These are phyloP conservation scores for Hycleus phaleratus DNA, from an alignment of 1,140 invertebrate species.

Conservation along the genomic window DNA sequence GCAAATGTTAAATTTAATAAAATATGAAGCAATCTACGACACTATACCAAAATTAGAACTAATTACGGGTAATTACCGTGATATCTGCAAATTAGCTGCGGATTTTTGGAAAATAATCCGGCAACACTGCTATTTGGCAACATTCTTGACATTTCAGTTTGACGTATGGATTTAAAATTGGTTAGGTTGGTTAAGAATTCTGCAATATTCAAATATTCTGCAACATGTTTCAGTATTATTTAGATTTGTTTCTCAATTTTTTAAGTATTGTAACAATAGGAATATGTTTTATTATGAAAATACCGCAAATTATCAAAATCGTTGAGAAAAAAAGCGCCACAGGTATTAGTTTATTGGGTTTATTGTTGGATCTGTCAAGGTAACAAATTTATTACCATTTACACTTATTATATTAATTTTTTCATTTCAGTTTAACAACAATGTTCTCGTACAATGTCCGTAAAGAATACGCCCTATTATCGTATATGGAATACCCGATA, in stretches of 20 bases:
- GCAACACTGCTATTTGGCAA: too few relatives aligned
- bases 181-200: not conserved
- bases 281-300: slow-evolving; percentile 60
- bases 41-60: too few relatives aligned
- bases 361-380: slow-evolving; percentile 60
- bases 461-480: slow-evolving; percentile 57
- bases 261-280: slow-evolving; percentile 58
- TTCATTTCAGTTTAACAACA: slow-evolving; percentile 56
- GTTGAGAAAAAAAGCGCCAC: slow-evolving; percentile 49
- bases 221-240: not conserved
- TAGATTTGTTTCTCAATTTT: slow-evolving; percentile 47
- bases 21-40: too few relatives aligned
- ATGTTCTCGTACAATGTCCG: slow-evolving; percentile 62
- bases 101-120: too few relatives aligned
- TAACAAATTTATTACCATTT: slow-evolving; percentile 34
- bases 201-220: too few relatives aligned
- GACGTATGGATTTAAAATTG: not conserved
- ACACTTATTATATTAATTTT: slow-evolving; percentile 28
- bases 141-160: too few relatives aligned
- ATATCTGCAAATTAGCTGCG: too few relatives aligned
- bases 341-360: slow-evolving; percentile 53
- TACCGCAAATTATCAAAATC: slow-evolving; percentile 61
- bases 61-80: too few relatives aligned
- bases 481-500: slow-evolving; percentile 66
- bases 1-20: too few relatives aligned